phyloP scores from a whole-genome alignment of 2,888 invertebrate species.

The Adineta ricciae region DNA sequence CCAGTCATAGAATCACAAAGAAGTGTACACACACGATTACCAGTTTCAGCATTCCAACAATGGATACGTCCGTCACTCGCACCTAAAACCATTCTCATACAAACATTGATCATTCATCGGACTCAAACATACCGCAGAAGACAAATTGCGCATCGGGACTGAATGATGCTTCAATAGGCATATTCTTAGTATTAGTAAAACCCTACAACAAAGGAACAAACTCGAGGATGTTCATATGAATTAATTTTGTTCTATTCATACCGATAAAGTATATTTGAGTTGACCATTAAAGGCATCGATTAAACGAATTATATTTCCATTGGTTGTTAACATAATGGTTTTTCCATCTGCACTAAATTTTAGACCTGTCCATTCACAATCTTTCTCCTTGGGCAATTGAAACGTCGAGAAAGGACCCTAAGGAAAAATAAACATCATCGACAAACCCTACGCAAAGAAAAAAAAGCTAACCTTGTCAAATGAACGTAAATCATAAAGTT shows the following conservation, averaged over 20 bases:
- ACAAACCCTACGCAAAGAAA: too few relatives aligned
- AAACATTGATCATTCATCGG: not conserved
- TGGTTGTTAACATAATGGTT: constrained; percentile 89
- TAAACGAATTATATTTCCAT: constrained; percentile 81
- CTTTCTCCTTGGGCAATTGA: constrained; percentile 29
- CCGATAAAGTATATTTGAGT: constrained; percentile 75
- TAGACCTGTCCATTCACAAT: constrained; percentile 81
- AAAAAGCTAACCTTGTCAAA: constrained; percentile 71
- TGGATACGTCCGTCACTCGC: constrained; percentile 92
- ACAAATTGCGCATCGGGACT: constrained; percentile 97
- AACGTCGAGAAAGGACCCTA: constrained; percentile 38
- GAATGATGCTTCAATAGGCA: constrained; percentile 64
- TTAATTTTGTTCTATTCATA: not conserved
- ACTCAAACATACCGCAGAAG: constrained; percentile 57
- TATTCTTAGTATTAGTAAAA: constrained; percentile 28
- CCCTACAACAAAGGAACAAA: not conserved
- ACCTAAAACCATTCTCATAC: constrained; percentile 45
- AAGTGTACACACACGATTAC: constrained; percentile 67
- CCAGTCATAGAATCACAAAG: constrained; percentile 64
- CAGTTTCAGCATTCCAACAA: constrained; percentile 94
- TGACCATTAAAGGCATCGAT: constrained; percentile 97
- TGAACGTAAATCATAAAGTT: constrained; percentile 87
- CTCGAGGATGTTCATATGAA: not conserved
- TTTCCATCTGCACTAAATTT: constrained; percentile 96
- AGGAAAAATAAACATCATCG: too few relatives aligned